Conservation (phyloP, 2,888 invertebrate genomes). For the Pollenia labialis region DNA sequence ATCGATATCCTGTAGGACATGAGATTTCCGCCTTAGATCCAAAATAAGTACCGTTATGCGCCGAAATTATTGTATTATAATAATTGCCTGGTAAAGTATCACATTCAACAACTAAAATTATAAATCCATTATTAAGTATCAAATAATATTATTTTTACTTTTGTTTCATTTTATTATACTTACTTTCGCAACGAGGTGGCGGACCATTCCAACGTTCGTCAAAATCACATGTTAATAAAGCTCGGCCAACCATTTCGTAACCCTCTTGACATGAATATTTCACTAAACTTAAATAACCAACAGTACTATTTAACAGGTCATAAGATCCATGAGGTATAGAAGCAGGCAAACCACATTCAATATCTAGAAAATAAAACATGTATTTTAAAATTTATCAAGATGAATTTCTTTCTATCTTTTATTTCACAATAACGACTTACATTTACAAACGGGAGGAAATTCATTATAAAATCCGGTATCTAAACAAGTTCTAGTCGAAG, state of each 20-base stretch:
- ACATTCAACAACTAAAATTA: slow-evolving; percentile 88
- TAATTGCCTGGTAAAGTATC: slow-evolving; percentile 87
- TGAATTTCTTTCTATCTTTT: background rate
- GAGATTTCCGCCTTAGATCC: slow-evolving; percentile 91
- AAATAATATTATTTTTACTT: background rate
- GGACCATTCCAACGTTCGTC: slow-evolving; percentile 97
- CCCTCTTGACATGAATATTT: slow-evolving; percentile 93
- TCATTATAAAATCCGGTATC: slow-evolving; percentile 97
- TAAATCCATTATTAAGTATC: background rate
- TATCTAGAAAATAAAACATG: slow-evolving; percentile 85
- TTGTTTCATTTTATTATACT: slow-evolving; percentile 76
- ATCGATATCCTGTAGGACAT: slow-evolving; percentile 88
- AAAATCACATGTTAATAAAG: slow-evolving; percentile 93
- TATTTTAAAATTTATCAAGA: background rate
- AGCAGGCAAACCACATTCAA: slow-evolving; percentile 95
- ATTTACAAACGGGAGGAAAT: slow-evolving; percentile 96
- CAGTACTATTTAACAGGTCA: slow-evolving; percentile 92
- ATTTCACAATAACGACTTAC: slow-evolving; percentile 86
- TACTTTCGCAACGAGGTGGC: slow-evolving; percentile 94
- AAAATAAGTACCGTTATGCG: slow-evolving; percentile 87
- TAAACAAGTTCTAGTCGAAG: slow-evolving; percentile 91
- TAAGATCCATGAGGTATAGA: slow-evolving; percentile 93
- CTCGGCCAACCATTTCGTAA: slow-evolving; percentile 93
- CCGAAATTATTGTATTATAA: slow-evolving; percentile 85
- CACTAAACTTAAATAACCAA: slow-evolving; percentile 94